Base-by-base conservation (phyloP, 2,888 invertebrate genomes). In the Machimus atricapillus region DNA sequence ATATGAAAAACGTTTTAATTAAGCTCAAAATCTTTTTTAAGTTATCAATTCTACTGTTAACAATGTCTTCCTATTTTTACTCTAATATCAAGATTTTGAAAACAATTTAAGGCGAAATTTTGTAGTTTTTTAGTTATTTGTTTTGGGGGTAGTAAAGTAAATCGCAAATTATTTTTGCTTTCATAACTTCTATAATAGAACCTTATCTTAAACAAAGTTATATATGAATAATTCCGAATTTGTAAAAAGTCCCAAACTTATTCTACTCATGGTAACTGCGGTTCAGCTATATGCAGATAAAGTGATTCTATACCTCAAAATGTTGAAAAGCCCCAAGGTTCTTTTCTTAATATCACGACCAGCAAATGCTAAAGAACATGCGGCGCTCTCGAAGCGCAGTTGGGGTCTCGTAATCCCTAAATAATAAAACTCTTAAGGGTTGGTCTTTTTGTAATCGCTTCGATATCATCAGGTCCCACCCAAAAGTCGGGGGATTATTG, bases 351-450 rank as follows among this genome's bases (percentile, higher is more conserved):
- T 66, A 66, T 66, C 12, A 27, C 12, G 23, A 66, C 66, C 27
- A 66, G 66, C 27, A 27, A 66, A 27, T 19, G 56, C 0, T 56
- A 66, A 66, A 66, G 66, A 66, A 66, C 23, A 66, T 23, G 23
- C 66, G 37, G 76, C 19, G 6, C 76, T 34, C 40, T 76, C 1
- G 66, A 34, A 76, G 7, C 76, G 34, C 34, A 37, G 76, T 76
- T 31, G 52, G 76, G 76, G 76, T 27, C 14, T 19, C 37, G 19
- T 76, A 76, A 76, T 31, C 76, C 76, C 40, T 14, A 76, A 76
- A 40, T 87, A 88, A 87, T 88, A 88, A 86, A 87, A 87, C 52
- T 85, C 86, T 88, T 86, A 86, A 88, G 86, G 76, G 86, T 85
- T 83, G 52, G 66, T 52, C 83, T 88, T 88, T 87, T 88, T 82